Evolutionary conservation across 2,888 invertebrate species (phyloP), one percentile per base, ranked within the genome.

Genomic region (Spialia ferax): DNA sequence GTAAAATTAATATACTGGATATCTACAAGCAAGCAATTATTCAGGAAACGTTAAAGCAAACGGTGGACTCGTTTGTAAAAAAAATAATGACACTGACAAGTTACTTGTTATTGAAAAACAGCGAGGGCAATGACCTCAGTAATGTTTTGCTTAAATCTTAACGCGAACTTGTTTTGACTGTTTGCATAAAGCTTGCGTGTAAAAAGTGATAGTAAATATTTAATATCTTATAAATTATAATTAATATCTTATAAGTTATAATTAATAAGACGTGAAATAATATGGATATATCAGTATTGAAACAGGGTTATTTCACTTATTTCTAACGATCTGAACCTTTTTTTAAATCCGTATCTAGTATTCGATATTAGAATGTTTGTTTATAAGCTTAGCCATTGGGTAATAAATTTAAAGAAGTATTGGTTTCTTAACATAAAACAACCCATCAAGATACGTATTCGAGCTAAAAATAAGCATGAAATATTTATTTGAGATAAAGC

Each of bases 401-500:
- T 2, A 22, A 50, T 11, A 22, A 50, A 22, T 22, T 50, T 22
- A 50, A 50, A 50, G 13, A 22, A 22, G 4, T 50, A 20, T 13
- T 22, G 4, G 22, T 22, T 22, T 22, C 18, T 18, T 7, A 18
- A 18, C 42, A 15, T 42, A 42, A 15, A 42, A 42, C 7, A 42
- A 13, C 4, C 11, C 11, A 50, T 22, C 22, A 50, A 18, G 18
- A 48, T 48, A 48, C 4, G 8, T 48, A 48, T 50, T 50, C 35
- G 11, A 22, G 20, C 22, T 22, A 62, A 50, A 63, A 63, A 54
- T 63, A 54, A 22, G 32, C 38, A 35, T 35, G 20, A 60, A 60
- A 52, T 62, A 32, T 38, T 48, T 20, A n/a, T 18, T 56, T 29
- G n/a, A 64, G 48, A 23, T 57, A 55, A 64, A 64, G 42, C 45